Conservation (phyloP, 2,888 invertebrate species). For the Orthosia cruda region DNA sequence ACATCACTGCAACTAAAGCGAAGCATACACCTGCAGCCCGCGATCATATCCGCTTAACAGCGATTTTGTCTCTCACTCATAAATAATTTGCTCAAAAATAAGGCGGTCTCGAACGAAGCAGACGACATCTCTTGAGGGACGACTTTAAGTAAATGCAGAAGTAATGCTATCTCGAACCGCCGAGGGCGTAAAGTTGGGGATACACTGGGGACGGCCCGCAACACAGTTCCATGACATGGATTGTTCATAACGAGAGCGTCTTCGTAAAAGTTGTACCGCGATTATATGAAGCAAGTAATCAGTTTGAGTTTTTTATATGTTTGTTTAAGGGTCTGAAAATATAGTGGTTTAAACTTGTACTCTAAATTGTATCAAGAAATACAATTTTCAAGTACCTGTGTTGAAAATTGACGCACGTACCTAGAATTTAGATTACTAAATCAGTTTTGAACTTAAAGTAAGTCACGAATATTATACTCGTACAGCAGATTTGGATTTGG, state of each 20-base stretch:
- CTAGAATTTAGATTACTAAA: too few species aligned
- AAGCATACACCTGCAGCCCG: too few species aligned
- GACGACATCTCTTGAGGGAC: constrained; percentile 50
- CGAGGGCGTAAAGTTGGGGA: constrained; percentile 55
- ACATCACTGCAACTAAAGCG: too few species aligned
- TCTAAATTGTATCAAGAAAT: too few species aligned
- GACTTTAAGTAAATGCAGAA: constrained; percentile 64
- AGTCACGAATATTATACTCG: too few species aligned
- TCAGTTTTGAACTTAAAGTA: too few species aligned
- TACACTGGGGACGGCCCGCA: constrained; percentile 48
- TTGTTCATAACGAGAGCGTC: constrained; percentile 60
- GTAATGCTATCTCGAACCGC: constrained; percentile 56
- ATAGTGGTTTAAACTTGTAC: neutral
- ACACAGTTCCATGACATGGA: constrained; percentile 53
- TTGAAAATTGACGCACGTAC: too few species aligned
- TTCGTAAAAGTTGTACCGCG: constrained; percentile 48
- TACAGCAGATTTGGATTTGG: too few species aligned
- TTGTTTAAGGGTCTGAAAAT: neutral
- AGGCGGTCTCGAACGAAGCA: too few species aligned
- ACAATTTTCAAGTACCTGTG: too few species aligned
- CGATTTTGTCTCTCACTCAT: constrained; percentile 25
- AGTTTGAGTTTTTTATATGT: too few species aligned
- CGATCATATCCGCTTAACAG: constrained; percentile 1
- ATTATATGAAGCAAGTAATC: too few species aligned
- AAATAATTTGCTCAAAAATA: constrained; percentile 55